Percentiles rank a stretch among this genome's conserved stretches.
Conservation (phyloP, 37 sponge, comb jelly and placozoan species). For the Petrosia ficiformis region DNA sequence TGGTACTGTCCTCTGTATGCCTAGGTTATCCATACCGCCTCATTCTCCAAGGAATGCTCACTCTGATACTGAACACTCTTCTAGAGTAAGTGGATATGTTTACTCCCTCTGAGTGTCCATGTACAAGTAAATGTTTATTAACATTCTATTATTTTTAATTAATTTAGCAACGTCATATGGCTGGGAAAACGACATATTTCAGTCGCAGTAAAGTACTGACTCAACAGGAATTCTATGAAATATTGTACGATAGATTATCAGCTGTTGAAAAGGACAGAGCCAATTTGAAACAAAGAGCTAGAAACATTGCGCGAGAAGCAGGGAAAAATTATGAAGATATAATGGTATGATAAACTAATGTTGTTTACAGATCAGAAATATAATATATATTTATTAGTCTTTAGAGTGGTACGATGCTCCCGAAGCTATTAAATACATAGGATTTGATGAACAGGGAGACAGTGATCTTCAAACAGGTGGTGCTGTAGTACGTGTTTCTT, state of each 20-base stretch:
- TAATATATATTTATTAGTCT: slow-evolving; percentile 14
- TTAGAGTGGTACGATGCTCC: slow-evolving; percentile 73
- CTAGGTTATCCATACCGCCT: neutral
- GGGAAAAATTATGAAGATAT: slow-evolving; percentile 45
- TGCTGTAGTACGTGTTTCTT: neutral
- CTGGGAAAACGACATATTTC: neutral
- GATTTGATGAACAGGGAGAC: neutral
- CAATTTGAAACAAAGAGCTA: slow-evolving; percentile 27
- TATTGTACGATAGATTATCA: neutral
- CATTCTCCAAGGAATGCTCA: neutral
- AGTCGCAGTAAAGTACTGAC: neutral
- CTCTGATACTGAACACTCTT: slow-evolving; percentile 12
- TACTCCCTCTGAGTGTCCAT: neutral
- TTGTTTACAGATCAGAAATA: neutral
- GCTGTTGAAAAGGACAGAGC: slow-evolving; percentile 35
- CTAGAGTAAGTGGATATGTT: neutral
- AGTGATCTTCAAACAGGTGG: neutral
- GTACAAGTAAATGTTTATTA: no score
- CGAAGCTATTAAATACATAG: slow-evolving; percentile 33
- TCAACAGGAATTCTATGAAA: neutral
- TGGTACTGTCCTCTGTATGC: neutral
- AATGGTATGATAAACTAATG: slow-evolving; percentile 24
- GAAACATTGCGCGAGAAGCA: slow-evolving; percentile 33
- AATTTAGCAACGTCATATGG: no score
- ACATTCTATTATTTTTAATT: no score